phyloP scores from a whole-genome alignment of 2,888 invertebrate species.

The Saturnia japonica region DNA sequence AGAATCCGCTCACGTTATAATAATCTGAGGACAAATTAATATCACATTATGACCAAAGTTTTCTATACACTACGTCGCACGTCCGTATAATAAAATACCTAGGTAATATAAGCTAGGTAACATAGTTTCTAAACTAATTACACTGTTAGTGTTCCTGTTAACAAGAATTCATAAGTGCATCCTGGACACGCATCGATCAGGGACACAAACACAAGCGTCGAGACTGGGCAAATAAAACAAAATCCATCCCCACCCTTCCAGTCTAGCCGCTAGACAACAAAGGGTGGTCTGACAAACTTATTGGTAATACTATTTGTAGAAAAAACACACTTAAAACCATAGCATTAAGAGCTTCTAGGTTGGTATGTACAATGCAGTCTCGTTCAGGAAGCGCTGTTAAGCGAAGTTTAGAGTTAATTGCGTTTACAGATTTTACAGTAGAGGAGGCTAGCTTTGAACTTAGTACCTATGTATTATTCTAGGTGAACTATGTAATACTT shows the following conservation, averaged over 20 bases:
- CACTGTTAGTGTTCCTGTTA: conserved; percentile 15
- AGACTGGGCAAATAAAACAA: conserved; percentile 73
- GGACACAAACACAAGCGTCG: conserved; percentile 44
- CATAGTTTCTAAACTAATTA: conserved; percentile 11
- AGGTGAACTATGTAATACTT: conserved; percentile 17
- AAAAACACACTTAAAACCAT: conserved; percentile 37
- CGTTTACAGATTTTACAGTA: conserved; percentile 72
- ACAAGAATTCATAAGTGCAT: conserved; percentile 20
- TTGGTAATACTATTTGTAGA: conserved; percentile 24
- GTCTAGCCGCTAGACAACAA: conserved; percentile 79
- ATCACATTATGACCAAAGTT: background rate
- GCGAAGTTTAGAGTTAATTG: conserved; percentile 73
- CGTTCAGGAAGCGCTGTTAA: conserved; percentile 70
- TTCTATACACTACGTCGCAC: background rate
- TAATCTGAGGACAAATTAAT: background rate
- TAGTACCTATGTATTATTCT: conserved; percentile 26
- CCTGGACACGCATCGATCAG: conserved; percentile 42
- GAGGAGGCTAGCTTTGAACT: conserved; percentile 32
- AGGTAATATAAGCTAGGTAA: background rate
- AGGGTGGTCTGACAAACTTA: conserved; percentile 61
- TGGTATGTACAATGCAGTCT: conserved; percentile 29
- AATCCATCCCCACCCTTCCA: conserved; percentile 59
- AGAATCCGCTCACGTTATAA: background rate
- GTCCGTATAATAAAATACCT: background rate
- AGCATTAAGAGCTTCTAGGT: conserved; percentile 27